Evolutionary conservation across 2,797 vertebrate species (phyloP), one percentile per base, ranked within the genome.

Genomic region (Denticeps clupeoides): DNA sequence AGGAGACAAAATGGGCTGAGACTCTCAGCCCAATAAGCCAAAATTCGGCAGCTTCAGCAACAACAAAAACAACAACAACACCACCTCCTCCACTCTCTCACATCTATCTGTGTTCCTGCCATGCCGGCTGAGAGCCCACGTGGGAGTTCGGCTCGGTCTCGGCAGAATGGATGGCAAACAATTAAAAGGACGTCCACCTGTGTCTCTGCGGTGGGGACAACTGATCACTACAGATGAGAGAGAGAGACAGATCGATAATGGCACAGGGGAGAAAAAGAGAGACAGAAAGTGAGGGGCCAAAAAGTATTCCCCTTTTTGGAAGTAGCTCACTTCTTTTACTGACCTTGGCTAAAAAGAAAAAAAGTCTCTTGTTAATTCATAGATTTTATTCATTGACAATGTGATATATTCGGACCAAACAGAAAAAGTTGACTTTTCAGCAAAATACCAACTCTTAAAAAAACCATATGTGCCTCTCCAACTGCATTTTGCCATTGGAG

Each of bases 231-330:
- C 11, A 25, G 22, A 26, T 27, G 10, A 38, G 31, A 9, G 19
- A 22, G 45, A 16, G 45, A 22, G n/a, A n/a, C 19, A 12, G 21
- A 29, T 27, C 12, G 28, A 21, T 26, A 10, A n/a, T n/a, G 25
- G 22, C 31, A 32, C 18, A 22, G 18, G 6, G 25, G n/a, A 11
- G 41, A 49, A 32, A 11, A 19, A 24, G 22, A 26, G 7, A 29
- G 32, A 47, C 49, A 54, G 40, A 55, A 40, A 60, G 59, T 59
- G 51, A 41, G 31, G 58, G 35, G 68, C 63, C 48, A 70, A 68
- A 61, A 47, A 38, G 55, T n/a, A n/a, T n/a, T n/a, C n/a, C n/a
- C n/a, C n/a, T n/a, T n/a, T n/a, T n/a, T n/a, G n/a, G n/a, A n/a
- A n/a, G n/a, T n/a, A n/a, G n/a, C n/a, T n/a, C n/a, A n/a, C n/a